A percentile compares a stretch with the other conserved stretches of the same genome.
Evolutionary conservation across 2,113 vertebrate species (phyloP).

Genomic region (Colistium nudipinnis): DNA sequence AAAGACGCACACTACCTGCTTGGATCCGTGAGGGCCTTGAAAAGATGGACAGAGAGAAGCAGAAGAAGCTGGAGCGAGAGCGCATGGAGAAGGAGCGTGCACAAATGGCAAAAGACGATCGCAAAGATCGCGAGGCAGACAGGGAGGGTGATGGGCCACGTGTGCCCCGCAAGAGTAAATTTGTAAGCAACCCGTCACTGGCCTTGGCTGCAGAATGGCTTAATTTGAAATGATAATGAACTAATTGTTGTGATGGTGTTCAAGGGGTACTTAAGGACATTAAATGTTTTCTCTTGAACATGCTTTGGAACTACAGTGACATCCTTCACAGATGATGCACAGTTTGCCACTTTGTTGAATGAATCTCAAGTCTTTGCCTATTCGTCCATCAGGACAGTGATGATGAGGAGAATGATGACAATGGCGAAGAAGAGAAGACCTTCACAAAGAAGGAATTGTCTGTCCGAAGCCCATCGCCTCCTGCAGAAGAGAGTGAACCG

Average conservation of each 20-base stretch:
- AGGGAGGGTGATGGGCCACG: conserved; percentile 88
- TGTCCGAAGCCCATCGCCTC: conserved; percentile 89
- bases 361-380: background rate
- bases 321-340: background rate
- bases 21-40: conserved; percentile 99
- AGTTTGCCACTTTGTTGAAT: background rate
- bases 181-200: conserved; percentile 85
- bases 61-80: conserved; percentile 95
- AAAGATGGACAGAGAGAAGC: conserved; percentile 98
- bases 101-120: conserved; percentile 89
- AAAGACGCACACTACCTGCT: conserved; percentile 95
- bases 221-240: background rate
- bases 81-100: conserved; percentile 94
- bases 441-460: conserved; percentile 84
- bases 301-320: background rate
- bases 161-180: conserved; percentile 97
- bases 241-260: background rate
- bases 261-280: background rate
- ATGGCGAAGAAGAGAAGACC: conserved; percentile 83
- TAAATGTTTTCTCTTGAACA: background rate
- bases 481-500: conserved; percentile 93
- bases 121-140: conserved; percentile 83
- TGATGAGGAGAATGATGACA: conserved; percentile 83
- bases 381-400: conserved; percentile 89
- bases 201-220: background rate